These are phyloP conservation scores for Nerophis lumbriciformis DNA, from an alignment of 2,113 vertebrate species.

Conservation along the genomic window DNA sequence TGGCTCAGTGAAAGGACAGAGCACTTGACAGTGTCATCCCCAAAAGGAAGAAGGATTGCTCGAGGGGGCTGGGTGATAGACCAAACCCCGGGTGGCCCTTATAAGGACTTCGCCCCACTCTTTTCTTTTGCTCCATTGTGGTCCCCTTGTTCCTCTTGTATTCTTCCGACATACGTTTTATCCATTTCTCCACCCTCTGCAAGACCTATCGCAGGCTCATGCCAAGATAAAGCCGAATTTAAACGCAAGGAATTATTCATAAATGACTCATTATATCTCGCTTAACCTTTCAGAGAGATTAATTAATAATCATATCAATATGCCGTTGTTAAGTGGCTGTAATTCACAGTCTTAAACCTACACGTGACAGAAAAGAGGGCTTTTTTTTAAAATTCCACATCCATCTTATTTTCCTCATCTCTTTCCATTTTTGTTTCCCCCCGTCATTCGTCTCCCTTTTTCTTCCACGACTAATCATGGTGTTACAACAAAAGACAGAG, in stretches of 20 bases:
- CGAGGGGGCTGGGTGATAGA: slow-evolving; percentile 56
- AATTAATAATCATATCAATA: slow-evolving; percentile 66
- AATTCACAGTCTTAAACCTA: slow-evolving; percentile 54
- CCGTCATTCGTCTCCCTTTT: slow-evolving; percentile 53
- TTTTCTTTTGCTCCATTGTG: slow-evolving; percentile 45
- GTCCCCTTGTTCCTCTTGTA: slow-evolving; percentile 35
- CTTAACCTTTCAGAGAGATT: slow-evolving; percentile 55
- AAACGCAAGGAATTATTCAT: slow-evolving; percentile 58
- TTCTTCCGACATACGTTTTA: slow-evolving; percentile 40
- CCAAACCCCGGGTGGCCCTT: slow-evolving; percentile 59
- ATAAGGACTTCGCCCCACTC: slow-evolving; percentile 46
- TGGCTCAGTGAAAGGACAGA: slow-evolving; percentile 60
- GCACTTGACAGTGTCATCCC: slow-evolving; percentile 70
- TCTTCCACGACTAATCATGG: slow-evolving; percentile 81
- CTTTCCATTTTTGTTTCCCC: slow-evolving; percentile 33
- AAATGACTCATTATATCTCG: slow-evolving; percentile 65
- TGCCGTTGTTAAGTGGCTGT: slow-evolving; percentile 56
- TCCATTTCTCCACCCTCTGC: slow-evolving; percentile 19
- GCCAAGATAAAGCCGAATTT: slow-evolving; percentile 41
- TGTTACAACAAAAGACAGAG: slow-evolving; percentile 95
- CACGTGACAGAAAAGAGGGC: too few relatives aligned
- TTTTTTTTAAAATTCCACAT: slow-evolving; percentile 5
- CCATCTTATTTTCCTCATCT: slow-evolving; percentile 40
- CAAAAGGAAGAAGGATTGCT: slow-evolving; percentile 66
- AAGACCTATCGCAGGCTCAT: slow-evolving; percentile 38